These are phyloP conservation scores for Meda fulgida DNA, from an alignment of 2,797 vertebrate species.

Conservation along the genomic window DNA sequence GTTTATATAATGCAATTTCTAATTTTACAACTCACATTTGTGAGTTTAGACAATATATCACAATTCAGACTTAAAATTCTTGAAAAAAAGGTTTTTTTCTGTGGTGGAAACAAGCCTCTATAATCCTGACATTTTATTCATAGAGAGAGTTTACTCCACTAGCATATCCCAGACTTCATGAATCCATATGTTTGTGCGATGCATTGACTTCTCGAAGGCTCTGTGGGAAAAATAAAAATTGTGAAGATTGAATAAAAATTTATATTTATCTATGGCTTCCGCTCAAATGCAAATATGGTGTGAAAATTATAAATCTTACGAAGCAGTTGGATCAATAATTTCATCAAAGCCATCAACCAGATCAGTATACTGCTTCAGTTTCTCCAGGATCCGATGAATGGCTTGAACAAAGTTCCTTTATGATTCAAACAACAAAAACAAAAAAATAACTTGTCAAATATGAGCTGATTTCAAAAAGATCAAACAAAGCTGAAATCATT, in stretches of 20 bases:
- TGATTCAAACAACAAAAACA: neutral
- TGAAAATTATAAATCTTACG: neutral
- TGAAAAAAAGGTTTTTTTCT: too few species aligned
- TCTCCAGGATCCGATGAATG: neutral
- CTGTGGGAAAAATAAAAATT: neutral
- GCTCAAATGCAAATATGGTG: neutral
- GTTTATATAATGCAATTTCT: too few species aligned
- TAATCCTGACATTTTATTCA: neutral
- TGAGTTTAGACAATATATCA: too few species aligned
- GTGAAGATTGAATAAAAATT: too few species aligned
- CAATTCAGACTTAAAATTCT: too few species aligned
- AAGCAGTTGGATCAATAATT: neutral
- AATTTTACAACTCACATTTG: too few species aligned
- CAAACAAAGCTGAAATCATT: neutral
- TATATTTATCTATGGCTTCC: neutral
- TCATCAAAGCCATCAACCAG: neutral
- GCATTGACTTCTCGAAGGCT: accelerated
- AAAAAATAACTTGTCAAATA: neutral
- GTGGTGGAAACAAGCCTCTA: too few species aligned
- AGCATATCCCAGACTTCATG: neutral
- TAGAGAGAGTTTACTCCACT: neutral
- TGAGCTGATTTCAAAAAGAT: neutral
- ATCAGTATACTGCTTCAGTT: neutral
- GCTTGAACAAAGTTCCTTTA: neutral
- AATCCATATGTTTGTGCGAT: accelerated